Conservation (phyloP, 2,113 vertebrate species). For the Dryoscopus gambensis region DNA sequence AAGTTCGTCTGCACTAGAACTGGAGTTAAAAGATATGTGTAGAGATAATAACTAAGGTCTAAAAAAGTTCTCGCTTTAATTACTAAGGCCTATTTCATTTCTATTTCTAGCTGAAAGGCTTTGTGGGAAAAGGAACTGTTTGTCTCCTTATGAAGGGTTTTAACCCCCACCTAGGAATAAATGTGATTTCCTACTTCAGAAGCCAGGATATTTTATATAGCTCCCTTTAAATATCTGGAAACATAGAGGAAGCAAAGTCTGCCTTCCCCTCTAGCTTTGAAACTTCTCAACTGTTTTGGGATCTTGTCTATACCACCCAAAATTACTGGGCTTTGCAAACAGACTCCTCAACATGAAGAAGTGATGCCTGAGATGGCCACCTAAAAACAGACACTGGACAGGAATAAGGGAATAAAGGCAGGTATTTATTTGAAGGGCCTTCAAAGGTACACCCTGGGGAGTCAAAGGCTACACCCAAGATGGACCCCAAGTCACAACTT, state of each 20-base stretch:
- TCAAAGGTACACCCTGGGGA: too few relatives aligned
- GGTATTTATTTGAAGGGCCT: too few relatives aligned
- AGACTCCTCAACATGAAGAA: neutral
- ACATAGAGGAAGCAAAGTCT: neutral
- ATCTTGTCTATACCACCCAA: neutral
- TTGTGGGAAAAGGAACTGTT: neutral
- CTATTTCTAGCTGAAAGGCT: neutral
- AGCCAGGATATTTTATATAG: neutral
- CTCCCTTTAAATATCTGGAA: neutral
- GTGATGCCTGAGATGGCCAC: too few relatives aligned
- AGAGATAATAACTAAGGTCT: neutral
- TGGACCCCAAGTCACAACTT: too few relatives aligned
- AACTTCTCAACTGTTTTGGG: neutral
- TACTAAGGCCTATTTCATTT: neutral
- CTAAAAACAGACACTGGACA: too few relatives aligned
- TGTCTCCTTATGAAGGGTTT: neutral
- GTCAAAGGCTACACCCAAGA: too few relatives aligned
- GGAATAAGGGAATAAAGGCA: too few relatives aligned
- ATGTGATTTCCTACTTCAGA: neutral
- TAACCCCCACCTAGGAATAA: neutral
- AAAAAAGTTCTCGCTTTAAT: neutral
- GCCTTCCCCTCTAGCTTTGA: neutral
- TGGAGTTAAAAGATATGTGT: neutral
- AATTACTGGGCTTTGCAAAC: neutral
- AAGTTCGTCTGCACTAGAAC: rapidly evolving